Percentiles rank a stretch among this genome's conserved stretches.
Evolutionary conservation across 2,113 vertebrate genomes (phyloP).

Genomic region (Chlamydotis undulata): DNA sequence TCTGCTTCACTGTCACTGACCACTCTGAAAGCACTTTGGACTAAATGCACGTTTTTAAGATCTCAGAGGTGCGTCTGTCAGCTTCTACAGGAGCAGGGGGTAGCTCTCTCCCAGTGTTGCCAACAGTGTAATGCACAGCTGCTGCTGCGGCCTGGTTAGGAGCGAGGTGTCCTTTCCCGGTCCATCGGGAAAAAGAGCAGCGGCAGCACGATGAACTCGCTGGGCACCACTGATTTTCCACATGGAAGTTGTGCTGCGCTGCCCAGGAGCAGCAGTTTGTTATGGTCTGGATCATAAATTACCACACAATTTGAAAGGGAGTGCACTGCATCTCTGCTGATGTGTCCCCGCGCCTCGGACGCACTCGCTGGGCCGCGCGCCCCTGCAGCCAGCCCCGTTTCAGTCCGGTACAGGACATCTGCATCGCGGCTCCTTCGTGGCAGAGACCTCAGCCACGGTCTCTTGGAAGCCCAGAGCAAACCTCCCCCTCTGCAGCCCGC

Average conservation of each 20-base stretch:
- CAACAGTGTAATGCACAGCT: rapidly evolving
- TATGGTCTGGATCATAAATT: neutral
- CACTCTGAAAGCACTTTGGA: neutral
- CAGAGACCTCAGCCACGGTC: neutral
- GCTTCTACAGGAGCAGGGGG: neutral
- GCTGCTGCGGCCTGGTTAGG: neutral
- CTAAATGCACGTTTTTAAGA: neutral
- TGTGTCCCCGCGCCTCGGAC: no score
- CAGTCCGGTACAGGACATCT: rapidly evolving
- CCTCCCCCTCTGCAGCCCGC: no score
- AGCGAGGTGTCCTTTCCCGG: neutral
- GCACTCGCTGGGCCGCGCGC: no score
- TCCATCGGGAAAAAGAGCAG: neutral
- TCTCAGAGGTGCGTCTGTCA: no score
- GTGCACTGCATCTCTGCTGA: rapidly evolving
- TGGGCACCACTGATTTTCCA: neutral
- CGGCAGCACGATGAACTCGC: rapidly evolving
- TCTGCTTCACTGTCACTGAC: neutral
- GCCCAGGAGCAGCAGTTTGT: neutral
- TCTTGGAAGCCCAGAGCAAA: neutral
- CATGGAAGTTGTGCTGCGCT: rapidly evolving
- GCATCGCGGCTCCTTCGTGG: neutral
- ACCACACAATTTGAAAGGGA: no score
- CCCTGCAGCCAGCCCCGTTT: no score
- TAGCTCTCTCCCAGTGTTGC: neutral